phyloP scores from a whole-genome alignment of 2,113 vertebrate genomes.

The Athene cunicularia region DNA sequence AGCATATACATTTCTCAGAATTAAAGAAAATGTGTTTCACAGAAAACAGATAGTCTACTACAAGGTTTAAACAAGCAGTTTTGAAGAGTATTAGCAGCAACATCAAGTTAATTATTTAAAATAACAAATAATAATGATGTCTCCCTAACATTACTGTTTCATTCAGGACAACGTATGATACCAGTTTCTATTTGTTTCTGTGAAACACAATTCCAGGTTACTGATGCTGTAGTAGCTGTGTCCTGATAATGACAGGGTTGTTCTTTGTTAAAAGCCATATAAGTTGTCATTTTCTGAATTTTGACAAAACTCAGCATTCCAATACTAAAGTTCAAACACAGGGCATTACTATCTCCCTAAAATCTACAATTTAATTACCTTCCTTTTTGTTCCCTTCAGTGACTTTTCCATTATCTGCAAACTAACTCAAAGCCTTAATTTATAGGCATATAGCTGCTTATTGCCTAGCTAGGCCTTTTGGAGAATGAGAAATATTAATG shows the following conservation, averaged over 20 bases:
- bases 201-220: not conserved
- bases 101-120: not conserved
- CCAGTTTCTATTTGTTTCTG: not conserved
- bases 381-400: not conserved
- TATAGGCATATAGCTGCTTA: not conserved
- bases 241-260: fast-evolving
- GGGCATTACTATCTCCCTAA: not conserved
- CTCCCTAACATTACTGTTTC: not conserved
- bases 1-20: not conserved
- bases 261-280: not conserved
- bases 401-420: not conserved
- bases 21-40: not conserved
- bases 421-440: not conserved
- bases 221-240: not conserved
- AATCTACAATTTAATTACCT: not conserved
- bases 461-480: not conserved
- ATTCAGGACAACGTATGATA: fast-evolving
- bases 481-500: fast-evolving
- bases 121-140: not conserved
- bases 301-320: not conserved
- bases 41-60: not conserved
- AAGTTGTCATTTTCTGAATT: not conserved
- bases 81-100: not conserved
- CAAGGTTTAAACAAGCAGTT: not conserved
- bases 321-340: not conserved